Evolutionary conservation across 1,140 invertebrate species (phyloP), one percentile per base, ranked within the genome.

Genomic region (Neodiprion pinetum): DNA sequence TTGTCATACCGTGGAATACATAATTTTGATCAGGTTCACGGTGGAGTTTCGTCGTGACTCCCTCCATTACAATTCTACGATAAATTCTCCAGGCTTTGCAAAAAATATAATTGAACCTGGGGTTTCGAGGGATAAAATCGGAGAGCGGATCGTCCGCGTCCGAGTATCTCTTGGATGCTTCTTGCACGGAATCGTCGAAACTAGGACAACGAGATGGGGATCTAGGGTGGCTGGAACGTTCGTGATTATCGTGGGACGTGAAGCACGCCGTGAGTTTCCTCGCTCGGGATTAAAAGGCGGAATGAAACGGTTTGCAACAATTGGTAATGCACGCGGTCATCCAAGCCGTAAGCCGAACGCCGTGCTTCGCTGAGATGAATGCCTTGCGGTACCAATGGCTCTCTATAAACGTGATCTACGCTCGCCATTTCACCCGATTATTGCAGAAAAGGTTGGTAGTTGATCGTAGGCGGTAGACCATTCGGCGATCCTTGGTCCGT

Each of bases 161-260:
- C 28, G 28, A 40, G 28, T 40, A 40, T 40, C 28, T 40, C 1
- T 40, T 40, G 28, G 1, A 40, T 40, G 28, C 28, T 40, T 40
- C 28, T 40, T 40, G 28, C 28, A 40, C 28, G 28, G 1, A 40
- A 40, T 40, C 5, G 1, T 40, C 28, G 28, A 40, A 61, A 61
- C 53, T 17, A 17, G 53, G 53, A 61, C 53, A 61, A 61, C 4
- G n/a, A 61, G 53, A 61, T 61, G n/a, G n/a, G 53, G 9, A 61
- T 61, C 53, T 12, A 61, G 53, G 11, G 53, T 17, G 53, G 9
- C 53, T 12, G 53, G 53, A 9, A 14, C n/a, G 53, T 17, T 61
- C 53, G 53, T 61, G 53, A 61, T 61, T 61, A 61, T 61, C n/a
- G 53, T 61, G 53, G 53, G 53, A 12, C 53, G 53, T 61, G n/a